These are phyloP conservation scores for Apantesis nais DNA, from an alignment of 2,888 invertebrate genomes.

Conservation along the genomic window DNA sequence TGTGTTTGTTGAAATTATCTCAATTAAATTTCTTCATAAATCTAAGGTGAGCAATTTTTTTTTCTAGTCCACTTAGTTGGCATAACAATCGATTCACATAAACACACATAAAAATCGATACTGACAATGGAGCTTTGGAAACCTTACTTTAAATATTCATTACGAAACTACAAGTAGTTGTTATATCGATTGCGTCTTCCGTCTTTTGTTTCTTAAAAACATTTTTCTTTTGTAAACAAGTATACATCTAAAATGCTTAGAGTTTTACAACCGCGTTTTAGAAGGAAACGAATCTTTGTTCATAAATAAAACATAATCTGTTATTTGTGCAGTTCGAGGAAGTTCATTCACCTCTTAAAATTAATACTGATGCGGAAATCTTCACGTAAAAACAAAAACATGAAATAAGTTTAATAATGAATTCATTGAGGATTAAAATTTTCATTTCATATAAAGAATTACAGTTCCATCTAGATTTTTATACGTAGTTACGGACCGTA, in stretches of 20 bases:
- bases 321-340: conserved; percentile 7
- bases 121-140: too few relatives aligned
- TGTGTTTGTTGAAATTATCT: background rate
- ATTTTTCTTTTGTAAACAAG: background rate
- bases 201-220: background rate
- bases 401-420: conserved; percentile 2
- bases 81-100: background rate
- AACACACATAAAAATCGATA: background rate
- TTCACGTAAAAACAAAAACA: conserved; percentile 4
- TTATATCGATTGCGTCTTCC: background rate
- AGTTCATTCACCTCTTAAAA: conserved; percentile 11
- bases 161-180: background rate
- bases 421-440: background rate
- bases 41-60: background rate
- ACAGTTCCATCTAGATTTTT: background rate
- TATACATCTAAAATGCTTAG: too few relatives aligned
- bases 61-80: background rate
- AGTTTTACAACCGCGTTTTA: too few relatives aligned
- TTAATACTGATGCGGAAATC: background rate
- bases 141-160: background rate
- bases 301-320: conserved; percentile 1
- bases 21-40: background rate
- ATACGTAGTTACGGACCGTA: background rate
- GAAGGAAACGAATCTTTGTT: background rate
- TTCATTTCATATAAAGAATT: background rate